These are phyloP conservation scores for Eucera pruinosa DNA, from an alignment of 2,888 invertebrate species.

Conservation along the genomic window DNA sequence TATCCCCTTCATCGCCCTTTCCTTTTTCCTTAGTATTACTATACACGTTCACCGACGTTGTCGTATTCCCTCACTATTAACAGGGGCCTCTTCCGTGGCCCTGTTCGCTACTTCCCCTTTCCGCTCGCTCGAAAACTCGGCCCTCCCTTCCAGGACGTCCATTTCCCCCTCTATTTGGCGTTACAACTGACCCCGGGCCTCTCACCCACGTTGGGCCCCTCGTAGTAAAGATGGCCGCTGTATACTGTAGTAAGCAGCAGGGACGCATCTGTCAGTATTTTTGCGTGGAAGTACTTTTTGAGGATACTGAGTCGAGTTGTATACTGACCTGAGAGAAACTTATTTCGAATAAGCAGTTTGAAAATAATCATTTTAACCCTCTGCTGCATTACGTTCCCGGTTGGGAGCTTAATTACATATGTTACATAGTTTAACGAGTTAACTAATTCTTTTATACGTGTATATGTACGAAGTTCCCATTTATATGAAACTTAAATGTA, in stretches of 20 bases:
- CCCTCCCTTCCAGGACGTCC: conserved; percentile 35
- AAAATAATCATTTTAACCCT: no score
- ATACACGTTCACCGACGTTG: conserved; percentile 23
- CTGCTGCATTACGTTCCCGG: no score
- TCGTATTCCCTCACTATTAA: conserved; percentile 26
- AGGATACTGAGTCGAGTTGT: no score
- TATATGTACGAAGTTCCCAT: no score
- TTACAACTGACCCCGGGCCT: conserved; percentile 76
- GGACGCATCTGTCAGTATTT: conserved; percentile 34
- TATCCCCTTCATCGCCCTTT: conserved; percentile 38
- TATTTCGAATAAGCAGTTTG: no score
- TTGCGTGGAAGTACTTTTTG: neutral
- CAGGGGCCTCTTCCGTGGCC: conserved; percentile 51
- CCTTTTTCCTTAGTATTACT: conserved; percentile 24
- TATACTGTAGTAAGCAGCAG: conserved; percentile 72
- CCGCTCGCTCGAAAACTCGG: conserved; percentile 60
- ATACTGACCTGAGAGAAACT: no score
- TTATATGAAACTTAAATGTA: no score
- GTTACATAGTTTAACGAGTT: no score
- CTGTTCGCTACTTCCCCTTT: conserved; percentile 63
- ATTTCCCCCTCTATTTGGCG: conserved; percentile 23
- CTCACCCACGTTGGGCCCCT: conserved; percentile 78
- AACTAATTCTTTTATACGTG: no score
- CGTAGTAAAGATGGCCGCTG: conserved; percentile 81
- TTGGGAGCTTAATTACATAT: no score